These are phyloP conservation scores for Therioaphis trifolii DNA, from an alignment of 2,888 invertebrate genomes.

Conservation along the genomic window DNA sequence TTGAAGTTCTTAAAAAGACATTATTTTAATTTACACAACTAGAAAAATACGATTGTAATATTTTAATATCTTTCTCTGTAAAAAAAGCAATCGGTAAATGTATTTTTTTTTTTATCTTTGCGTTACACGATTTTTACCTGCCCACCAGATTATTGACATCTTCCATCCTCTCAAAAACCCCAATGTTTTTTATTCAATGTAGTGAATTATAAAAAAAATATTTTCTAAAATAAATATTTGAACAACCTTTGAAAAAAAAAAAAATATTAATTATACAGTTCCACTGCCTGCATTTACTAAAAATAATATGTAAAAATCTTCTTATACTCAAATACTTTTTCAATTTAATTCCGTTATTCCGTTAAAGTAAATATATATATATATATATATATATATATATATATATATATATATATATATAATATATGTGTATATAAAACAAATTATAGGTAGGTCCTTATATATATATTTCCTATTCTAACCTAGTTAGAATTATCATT, in stretches of 20 bases:
- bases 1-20: not conserved
- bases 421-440: no score
- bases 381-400: no score
- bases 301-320: not conserved
- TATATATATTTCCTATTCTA: no score
- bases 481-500: no score
- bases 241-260: slow-evolving; percentile 33
- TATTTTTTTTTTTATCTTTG: slow-evolving; percentile 31
- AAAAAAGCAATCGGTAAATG: slow-evolving; percentile 25
- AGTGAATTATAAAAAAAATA: slow-evolving; percentile 28
- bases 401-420: not conserved
- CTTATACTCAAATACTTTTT: not conserved
- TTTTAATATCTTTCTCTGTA: slow-evolving; percentile 14
- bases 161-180: slow-evolving; percentile 21
- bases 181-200: slow-evolving; percentile 6
- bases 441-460: no score
- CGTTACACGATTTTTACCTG: slow-evolving; percentile 15
- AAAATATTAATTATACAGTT: slow-evolving; percentile 39
- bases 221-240: slow-evolving; percentile 41
- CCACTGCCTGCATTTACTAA: not conserved
- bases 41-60: slow-evolving; percentile 28
- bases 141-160: slow-evolving; percentile 40
- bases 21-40: slow-evolving; percentile 10
- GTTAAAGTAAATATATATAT: no score
- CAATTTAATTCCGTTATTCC: not conserved